Base-by-base conservation (phyloP, 2,888 invertebrate genomes). In the Ischnura elegans region DNA sequence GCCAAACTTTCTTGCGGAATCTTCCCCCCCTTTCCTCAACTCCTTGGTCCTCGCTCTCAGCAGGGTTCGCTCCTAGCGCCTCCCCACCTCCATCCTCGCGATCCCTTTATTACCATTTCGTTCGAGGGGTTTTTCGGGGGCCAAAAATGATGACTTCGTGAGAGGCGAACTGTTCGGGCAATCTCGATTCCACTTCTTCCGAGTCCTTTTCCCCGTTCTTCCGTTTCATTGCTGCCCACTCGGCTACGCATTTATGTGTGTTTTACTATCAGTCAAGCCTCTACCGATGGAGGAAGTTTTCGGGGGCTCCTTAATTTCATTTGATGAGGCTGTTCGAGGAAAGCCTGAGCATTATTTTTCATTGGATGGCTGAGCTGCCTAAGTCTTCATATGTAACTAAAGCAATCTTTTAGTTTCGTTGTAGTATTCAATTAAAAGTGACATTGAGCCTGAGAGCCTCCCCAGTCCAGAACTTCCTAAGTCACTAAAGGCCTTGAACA, bases 241-340 rank as follows among this genome's bases (percentile, higher is more conserved):
- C 94, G 94, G 94, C 94, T 94, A 94, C 51, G 51, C 94, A 93
- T 94, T 94, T 94, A 94, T 94, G 93, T 94, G 93, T 93, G 93
- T 94, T 94, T 94, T 94, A 85, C 94, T 85, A 84, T 93, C 47
- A 36, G 93, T 55, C 87, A 45, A 87, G 66, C 94, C 94, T 87
- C 87, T n/a, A 25, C 6, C 51, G 51, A 10, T n/a, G 19, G 19
- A 51, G 51, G 51, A 51, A 51, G 51, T 51, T 51, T 47, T 51
- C 19, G 51, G 0, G n/a, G 2, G 51, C 51, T 10, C 13, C 51
- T 51, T 51, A 51, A 19, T 51, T 13, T 51, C n/a, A n/a, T n/a
- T 8, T 1, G 51, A 10, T 19, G 19, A 51, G 2, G 16, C 51
- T 51, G 51, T 5, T 51, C 13, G 13, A 51, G 13, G 51, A 5